Conservation (phyloP, 2,797 vertebrate genomes). For the Tapirus indicus region DNA sequence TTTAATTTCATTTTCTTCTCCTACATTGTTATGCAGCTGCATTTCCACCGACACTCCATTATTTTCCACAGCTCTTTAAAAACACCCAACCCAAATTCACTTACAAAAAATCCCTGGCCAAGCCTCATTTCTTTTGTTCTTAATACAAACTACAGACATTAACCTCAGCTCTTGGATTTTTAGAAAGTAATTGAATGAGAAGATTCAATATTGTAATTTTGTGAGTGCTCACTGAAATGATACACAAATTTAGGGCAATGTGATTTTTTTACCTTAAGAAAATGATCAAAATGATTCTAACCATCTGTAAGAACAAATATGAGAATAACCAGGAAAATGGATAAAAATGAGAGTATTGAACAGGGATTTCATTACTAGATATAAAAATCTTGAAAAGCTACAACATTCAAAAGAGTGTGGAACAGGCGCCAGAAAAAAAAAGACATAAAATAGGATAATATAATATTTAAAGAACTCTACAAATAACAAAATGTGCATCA, state of each 20-base stretch:
- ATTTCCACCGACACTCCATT: slow-evolving; percentile 44
- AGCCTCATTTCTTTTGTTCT: slow-evolving; percentile 61
- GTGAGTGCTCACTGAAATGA: neutral
- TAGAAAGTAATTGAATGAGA: slow-evolving; percentile 43
- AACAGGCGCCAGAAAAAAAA: neutral
- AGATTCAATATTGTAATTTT: neutral
- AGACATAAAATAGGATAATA: neutral
- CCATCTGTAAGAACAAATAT: neutral
- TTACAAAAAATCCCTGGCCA: slow-evolving; percentile 40
- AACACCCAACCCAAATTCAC: slow-evolving; percentile 65
- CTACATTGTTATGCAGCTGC: neutral
- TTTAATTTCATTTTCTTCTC: slow-evolving; percentile 66
- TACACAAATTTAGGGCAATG: neutral
- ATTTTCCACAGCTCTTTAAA: slow-evolving; percentile 69
- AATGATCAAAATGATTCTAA: slow-evolving; percentile 39
- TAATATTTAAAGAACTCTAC: neutral
- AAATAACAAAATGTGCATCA: neutral
- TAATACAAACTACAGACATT: slow-evolving; percentile 45
- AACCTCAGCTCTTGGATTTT: slow-evolving; percentile 41
- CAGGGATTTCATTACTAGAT: neutral
- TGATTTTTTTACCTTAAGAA: slow-evolving; percentile 24
- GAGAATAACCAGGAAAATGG: neutral
- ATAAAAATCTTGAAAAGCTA: neutral
- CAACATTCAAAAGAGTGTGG: neutral
- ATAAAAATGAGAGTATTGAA: neutral